Conservation (phyloP, 2,797 vertebrate species). For the Phalloptychus januarius region DNA sequence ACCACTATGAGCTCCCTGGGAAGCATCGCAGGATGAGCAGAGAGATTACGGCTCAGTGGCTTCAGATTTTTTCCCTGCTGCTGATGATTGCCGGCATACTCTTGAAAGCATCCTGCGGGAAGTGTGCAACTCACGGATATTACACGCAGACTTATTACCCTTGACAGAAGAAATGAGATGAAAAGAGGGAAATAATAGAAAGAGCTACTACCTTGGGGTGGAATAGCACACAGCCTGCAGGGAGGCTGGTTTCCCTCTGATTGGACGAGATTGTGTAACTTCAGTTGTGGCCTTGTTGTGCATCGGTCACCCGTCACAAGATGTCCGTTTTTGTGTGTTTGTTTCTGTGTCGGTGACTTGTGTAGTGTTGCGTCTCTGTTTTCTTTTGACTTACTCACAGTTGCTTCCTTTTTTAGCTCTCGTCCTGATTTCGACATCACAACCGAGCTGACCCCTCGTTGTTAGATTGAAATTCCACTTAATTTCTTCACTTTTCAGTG, state of each 20-base stretch:
- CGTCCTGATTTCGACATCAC: slow-evolving; percentile 9
- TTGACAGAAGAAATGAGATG: slow-evolving; percentile 68
- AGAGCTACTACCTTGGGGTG: slow-evolving; percentile 50
- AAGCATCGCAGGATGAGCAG: slow-evolving; percentile 40
- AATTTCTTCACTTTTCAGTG: not conserved
- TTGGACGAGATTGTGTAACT: slow-evolving; percentile 62
- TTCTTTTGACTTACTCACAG: slow-evolving; percentile 23
- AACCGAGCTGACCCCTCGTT: not conserved
- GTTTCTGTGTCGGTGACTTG: slow-evolving; percentile 31
- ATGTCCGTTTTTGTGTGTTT: slow-evolving; percentile 24
- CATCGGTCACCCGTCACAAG: slow-evolving; percentile 56
- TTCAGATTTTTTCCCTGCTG: slow-evolving; percentile 57
- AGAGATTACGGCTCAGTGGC: slow-evolving; percentile 64
- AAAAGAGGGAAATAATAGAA: slow-evolving; percentile 68
- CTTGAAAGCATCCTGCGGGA: slow-evolving; percentile 68
- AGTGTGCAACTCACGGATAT: slow-evolving; percentile 60
- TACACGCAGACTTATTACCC: slow-evolving; percentile 67
- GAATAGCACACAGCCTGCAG: slow-evolving; percentile 53
- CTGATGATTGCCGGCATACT: slow-evolving; percentile 67
- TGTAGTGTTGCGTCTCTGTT: slow-evolving; percentile 26
- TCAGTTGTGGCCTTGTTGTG: slow-evolving; percentile 61
- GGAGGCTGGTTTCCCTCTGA: slow-evolving; percentile 59
- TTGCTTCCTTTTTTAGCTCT: slow-evolving; percentile 27
- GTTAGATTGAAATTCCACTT: not conserved
- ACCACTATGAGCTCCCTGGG: slow-evolving; percentile 33